A percentile compares a stretch with the other conserved stretches of the same genome.
Conservation (phyloP, 2,888 invertebrate genomes). For the Drosophila recens region DNA sequence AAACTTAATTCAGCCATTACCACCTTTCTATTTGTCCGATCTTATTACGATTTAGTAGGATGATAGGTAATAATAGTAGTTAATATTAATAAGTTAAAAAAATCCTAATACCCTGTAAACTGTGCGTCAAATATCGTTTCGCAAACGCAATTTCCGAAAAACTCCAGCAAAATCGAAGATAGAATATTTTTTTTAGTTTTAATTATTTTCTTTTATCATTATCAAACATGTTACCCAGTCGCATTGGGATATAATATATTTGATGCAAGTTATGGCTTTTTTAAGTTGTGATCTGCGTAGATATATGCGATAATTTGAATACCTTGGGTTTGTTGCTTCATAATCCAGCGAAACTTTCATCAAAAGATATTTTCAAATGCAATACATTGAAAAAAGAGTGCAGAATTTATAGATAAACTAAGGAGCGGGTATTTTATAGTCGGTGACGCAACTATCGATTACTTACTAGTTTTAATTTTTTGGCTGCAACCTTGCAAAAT, state of each 20-base stretch:
- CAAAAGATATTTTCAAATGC: too few relatives aligned
- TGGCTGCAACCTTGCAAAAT: slow-evolving; percentile 43
- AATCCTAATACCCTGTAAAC: too few relatives aligned
- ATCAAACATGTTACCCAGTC: background rate
- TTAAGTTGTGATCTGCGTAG: background rate
- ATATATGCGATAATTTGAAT: background rate
- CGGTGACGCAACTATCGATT: background rate
- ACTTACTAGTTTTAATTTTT: slow-evolving; percentile 10
- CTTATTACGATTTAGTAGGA: too few relatives aligned
- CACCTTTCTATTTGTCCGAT: too few relatives aligned
- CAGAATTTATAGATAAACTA: background rate
- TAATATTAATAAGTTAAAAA: too few relatives aligned
- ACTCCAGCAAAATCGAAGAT: too few relatives aligned
- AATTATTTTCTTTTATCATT: background rate
- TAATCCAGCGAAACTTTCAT: too few relatives aligned
- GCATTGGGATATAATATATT: background rate
- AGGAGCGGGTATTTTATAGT: background rate
- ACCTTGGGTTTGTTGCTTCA: background rate
- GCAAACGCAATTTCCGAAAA: too few relatives aligned
- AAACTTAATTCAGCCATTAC: too few relatives aligned
- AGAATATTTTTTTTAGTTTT: background rate
- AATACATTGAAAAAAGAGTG: too few relatives aligned
- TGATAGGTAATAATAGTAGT: too few relatives aligned
- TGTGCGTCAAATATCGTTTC: too few relatives aligned
- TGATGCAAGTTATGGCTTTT: background rate